phyloP scores from a whole-genome alignment of 1,140 invertebrate genomes.

The Asobara japonica region DNA sequence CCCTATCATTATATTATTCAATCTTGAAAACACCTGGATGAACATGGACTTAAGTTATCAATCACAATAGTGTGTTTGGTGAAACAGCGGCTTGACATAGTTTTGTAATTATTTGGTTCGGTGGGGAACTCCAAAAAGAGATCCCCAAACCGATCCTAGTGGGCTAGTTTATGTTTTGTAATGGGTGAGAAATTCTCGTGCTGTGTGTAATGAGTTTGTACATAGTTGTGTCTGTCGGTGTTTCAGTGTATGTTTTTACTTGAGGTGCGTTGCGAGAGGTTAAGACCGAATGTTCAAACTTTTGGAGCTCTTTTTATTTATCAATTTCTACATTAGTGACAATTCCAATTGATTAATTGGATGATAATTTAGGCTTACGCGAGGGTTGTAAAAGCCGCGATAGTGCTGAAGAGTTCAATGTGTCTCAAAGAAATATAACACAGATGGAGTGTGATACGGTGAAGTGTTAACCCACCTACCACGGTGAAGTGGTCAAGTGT shows the following conservation, averaged over 20 bases:
- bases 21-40: background rate
- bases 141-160: background rate
- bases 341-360: background rate
- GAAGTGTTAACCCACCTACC: constrained; percentile 45
- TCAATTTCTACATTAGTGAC: background rate
- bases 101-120: background rate
- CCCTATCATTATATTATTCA: background rate
- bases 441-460: constrained; percentile 55
- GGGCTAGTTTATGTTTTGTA: constrained; percentile 1
- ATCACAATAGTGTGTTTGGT: background rate
- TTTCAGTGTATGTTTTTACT: background rate
- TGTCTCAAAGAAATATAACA: constrained; percentile 51
- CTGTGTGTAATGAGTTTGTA: background rate
- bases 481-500: constrained; percentile 33
- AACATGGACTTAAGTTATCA: background rate
- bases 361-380: background rate
- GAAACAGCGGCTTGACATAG: background rate
- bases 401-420: constrained; percentile 4
- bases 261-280: background rate
- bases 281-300: constrained; percentile 1
- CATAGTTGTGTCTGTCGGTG: too few relatives aligned
- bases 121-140: background rate
- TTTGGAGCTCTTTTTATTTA: background rate
- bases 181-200: background rate
- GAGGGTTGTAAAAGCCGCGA: background rate